These are phyloP conservation scores for Sander lucioperca DNA, from an alignment of 2,113 vertebrate genomes.

Conservation along the genomic window DNA sequence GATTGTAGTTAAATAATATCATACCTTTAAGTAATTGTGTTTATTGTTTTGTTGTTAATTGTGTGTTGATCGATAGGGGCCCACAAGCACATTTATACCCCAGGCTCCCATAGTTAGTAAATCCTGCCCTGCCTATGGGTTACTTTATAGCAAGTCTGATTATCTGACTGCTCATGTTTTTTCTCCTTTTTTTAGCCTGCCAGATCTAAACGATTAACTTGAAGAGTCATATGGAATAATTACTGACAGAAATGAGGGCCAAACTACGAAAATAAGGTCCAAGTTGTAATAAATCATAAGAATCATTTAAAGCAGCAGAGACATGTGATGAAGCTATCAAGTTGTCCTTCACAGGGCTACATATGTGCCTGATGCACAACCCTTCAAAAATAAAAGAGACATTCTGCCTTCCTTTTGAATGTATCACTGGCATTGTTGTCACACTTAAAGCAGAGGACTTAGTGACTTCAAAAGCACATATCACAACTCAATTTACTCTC, in stretches of 20 bases:
- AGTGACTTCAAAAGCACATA: conserved; percentile 49
- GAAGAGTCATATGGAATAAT: neutral
- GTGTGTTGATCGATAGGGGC: neutral
- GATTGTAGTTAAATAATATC: neutral
- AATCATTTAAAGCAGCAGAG: neutral
- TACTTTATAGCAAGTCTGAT: neutral
- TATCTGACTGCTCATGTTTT: neutral
- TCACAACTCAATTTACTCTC: conserved; percentile 58
- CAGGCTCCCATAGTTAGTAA: neutral
- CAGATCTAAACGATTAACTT: conserved; percentile 1
- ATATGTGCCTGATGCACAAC: conserved; percentile 33
- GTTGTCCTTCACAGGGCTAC: conserved; percentile 13
- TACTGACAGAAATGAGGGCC: conserved; percentile 12
- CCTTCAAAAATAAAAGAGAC: conserved; percentile 12
- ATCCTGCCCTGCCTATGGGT: neutral
- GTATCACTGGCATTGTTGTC: conserved; percentile 4
- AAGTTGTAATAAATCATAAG: conserved; percentile 14
- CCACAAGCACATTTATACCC: neutral
- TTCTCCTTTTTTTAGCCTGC: neutral
- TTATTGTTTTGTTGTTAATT: too few species aligned
- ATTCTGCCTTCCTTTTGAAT: neutral
- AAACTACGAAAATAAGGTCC: neutral
- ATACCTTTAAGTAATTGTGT: too few species aligned
- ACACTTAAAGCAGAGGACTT: conserved; percentile 13
- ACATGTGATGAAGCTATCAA: conserved; percentile 15